Evolutionary conservation across 2,113 vertebrate species (phyloP).

Genomic region (Neotragus moschatus): DNA sequence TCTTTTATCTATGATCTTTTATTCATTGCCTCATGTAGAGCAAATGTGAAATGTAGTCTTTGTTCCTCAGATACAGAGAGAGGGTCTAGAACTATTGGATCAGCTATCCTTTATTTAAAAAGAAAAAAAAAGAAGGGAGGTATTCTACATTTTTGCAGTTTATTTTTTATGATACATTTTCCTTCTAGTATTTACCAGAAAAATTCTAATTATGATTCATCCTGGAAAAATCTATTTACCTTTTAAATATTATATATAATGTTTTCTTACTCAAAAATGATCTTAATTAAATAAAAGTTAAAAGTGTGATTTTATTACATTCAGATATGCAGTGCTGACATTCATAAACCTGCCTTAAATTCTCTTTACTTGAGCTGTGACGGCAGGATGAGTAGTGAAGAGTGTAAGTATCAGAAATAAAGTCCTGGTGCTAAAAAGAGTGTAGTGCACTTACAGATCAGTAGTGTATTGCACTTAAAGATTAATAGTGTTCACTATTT

Average conservation of each 20-base stretch:
- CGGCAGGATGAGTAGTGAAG: rapidly evolving
- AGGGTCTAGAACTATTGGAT: not conserved
- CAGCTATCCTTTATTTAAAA: not conserved
- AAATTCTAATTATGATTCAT: not conserved
- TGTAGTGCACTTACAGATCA: not conserved
- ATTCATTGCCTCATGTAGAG: slow-evolving; percentile 72
- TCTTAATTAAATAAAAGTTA: not conserved
- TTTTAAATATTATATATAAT: not conserved
- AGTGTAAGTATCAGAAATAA: not conserved
- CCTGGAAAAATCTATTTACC: not conserved
- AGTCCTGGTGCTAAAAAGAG: not conserved
- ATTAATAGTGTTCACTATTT: not conserved
- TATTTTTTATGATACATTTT: not conserved
- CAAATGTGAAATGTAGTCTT: slow-evolving; percentile 61
- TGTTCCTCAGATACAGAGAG: slow-evolving; percentile 52
- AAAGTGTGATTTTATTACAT: not conserved
- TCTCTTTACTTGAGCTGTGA: not conserved
- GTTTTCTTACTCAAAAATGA: not conserved
- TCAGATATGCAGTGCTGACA: not conserved
- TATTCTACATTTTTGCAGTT: not conserved
- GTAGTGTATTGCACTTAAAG: not conserved
- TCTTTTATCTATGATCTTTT: slow-evolving; percentile 74
- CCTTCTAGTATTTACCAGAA: not conserved
- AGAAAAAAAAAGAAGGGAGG: not conserved
- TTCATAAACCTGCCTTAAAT: not conserved